phyloP scores from a whole-genome alignment of 2,113 vertebrate genomes.

The Balaenoptera acutorostrata region DNA sequence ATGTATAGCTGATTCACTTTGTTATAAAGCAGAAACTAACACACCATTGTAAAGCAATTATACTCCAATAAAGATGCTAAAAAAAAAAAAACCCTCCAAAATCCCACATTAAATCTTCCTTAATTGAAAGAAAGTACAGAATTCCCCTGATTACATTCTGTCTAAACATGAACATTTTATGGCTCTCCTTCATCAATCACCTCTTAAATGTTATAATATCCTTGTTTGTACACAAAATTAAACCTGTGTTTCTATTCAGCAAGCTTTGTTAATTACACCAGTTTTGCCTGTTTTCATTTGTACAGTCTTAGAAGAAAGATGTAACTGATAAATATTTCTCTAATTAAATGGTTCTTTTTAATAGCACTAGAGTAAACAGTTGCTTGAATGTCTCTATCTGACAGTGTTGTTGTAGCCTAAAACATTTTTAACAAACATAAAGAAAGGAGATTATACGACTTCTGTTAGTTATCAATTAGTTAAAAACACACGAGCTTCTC shows the following conservation, averaged over 20 bases:
- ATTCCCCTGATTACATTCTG: not conserved
- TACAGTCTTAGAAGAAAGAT: not conserved
- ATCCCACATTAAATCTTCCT: not conserved
- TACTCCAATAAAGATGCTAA: too few species aligned
- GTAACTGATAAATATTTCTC: not conserved
- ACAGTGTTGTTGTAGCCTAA: not conserved
- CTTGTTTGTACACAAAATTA: slow-evolving; percentile 5
- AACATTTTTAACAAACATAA: not conserved
- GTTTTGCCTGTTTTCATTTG: not conserved
- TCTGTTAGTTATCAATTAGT: not conserved
- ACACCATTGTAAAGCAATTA: too few species aligned
- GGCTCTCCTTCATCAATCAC: not conserved
- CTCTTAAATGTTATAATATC: not conserved
- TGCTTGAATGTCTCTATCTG: not conserved
- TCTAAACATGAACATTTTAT: not conserved
- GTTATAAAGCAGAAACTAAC: too few species aligned
- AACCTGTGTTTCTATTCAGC: not conserved
- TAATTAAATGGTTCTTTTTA: not conserved
- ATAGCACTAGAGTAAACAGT: not conserved
- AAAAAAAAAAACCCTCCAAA: not conserved
- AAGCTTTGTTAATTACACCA: not conserved
- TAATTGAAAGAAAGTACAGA: not conserved
- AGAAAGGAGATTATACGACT: not conserved
- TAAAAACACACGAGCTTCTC: not conserved
- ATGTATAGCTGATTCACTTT: too few species aligned